A percentile compares a stretch with the other conserved stretches of the same genome.
These are phyloP conservation scores for Zaprionus ghesquierei DNA, from an alignment of 1,140 invertebrate species.

Conservation along the genomic window DNA sequence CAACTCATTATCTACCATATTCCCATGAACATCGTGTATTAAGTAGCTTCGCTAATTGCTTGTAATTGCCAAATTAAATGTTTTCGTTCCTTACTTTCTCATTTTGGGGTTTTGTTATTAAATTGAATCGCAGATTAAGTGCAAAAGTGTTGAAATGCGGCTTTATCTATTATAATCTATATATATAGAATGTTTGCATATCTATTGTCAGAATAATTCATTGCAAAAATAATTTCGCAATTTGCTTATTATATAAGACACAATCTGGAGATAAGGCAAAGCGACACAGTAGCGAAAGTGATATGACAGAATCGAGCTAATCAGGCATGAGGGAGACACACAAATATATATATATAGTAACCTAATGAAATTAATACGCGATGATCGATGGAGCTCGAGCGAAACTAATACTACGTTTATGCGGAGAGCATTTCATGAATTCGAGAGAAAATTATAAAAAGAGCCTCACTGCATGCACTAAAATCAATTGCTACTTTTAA, in stretches of 20 bases:
- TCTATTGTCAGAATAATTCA: conserved; percentile 24
- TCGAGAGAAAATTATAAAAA: no score
- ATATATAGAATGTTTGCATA: background rate
- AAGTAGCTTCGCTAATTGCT: background rate
- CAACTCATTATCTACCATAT: background rate
- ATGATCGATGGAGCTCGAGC: conserved; percentile 20
- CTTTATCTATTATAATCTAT: background rate
- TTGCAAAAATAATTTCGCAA: conserved; percentile 24
- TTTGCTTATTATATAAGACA: conserved; percentile 24
- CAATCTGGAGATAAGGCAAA: conserved; percentile 12
- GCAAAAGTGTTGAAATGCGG: background rate
- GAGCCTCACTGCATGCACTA: no score
- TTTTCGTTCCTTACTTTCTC: background rate
- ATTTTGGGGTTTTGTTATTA: background rate
- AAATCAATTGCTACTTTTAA: no score
- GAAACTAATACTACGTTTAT: no score
- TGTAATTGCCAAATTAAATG: background rate
- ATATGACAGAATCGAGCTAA: conserved; percentile 13
- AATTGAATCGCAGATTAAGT: background rate
- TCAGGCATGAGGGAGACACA: background rate
- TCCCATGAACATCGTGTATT: background rate
- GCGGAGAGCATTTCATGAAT: no score
- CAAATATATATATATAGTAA: no score
- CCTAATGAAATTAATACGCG: conserved; percentile 1
- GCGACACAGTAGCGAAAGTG: background rate